phyloP scores from a whole-genome alignment of 1,140 invertebrate genomes.

The Homarus americanus region DNA sequence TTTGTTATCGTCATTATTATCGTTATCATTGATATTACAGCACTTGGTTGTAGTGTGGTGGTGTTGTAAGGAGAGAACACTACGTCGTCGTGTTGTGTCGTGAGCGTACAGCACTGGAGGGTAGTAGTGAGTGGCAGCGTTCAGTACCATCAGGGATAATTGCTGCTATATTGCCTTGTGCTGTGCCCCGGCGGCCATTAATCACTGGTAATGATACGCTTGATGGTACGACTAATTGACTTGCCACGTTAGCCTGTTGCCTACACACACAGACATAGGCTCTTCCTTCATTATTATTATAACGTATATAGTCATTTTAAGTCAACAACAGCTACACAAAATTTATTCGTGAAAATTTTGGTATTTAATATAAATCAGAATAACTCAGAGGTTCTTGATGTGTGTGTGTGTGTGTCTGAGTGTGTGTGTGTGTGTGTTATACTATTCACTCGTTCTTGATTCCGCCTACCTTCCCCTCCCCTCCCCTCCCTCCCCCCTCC shows the following conservation, averaged over 20 bases:
- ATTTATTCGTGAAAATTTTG: no score
- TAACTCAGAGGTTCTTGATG: background rate
- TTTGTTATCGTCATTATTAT: no score
- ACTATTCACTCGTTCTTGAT: no score
- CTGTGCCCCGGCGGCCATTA: constrained; percentile 23
- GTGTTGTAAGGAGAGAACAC: no score
- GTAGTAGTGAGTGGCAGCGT: background rate
- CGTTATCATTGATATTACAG: no score
- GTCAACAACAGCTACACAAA: no score
- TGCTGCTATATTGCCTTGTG: constrained; percentile 16
- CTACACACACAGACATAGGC: constrained; percentile 2
- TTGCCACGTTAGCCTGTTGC: background rate
- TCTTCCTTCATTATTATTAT: background rate
- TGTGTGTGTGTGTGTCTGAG: background rate
- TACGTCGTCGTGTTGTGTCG: no score
- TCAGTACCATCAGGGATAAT: constrained; percentile 27
- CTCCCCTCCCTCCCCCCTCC: background rate
- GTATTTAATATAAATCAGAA: no score
- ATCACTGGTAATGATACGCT: constrained; percentile 10
- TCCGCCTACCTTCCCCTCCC: background rate
- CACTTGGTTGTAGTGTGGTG: no score
- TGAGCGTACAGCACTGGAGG: no score
- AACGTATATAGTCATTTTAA: no score
- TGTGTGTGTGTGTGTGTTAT: background rate
- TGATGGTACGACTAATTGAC: constrained; percentile 26